Evolutionary conservation across 23 tunicate genomes (phyloP).

Genomic region (Diplosoma virens): DNA sequence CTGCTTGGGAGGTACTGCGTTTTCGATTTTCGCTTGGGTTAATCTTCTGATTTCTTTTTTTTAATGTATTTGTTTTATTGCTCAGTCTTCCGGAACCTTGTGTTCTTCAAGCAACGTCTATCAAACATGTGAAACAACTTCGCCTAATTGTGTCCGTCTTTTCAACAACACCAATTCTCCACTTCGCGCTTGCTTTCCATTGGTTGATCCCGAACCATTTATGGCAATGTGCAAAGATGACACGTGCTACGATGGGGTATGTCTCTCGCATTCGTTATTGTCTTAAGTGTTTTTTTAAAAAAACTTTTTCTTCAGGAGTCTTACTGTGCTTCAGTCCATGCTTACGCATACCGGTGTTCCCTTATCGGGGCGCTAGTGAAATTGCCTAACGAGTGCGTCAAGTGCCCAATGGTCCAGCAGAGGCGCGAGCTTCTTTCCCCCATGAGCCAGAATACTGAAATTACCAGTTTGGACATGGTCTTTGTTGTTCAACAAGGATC

Average conservation of each 20-base stretch:
- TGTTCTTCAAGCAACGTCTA: conserved; percentile 28
- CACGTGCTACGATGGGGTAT: conserved; percentile 26
- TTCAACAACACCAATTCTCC: conserved; percentile 50
- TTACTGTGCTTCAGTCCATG: conserved; percentile 51
- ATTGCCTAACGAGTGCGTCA: conserved; percentile 59
- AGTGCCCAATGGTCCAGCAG: conserved; percentile 15
- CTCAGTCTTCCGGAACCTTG: conserved; percentile 25
- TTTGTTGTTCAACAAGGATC: conserved; percentile 69
- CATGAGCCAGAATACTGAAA: background rate
- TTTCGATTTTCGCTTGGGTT: background rate
- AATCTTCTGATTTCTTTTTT: background rate
- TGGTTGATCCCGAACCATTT: conserved; percentile 78
- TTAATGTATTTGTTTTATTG: background rate
- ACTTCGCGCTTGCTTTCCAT: conserved; percentile 77
- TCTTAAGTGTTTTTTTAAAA: background rate
- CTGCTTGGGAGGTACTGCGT: conserved; percentile 78
- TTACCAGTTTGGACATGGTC: conserved; percentile 59
- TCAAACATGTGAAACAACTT: conserved; percentile 37
- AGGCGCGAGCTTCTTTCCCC: conserved; percentile 19
- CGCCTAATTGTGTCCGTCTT: conserved; percentile 25
- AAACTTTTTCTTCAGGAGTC: conserved; percentile 22
- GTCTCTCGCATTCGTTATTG: background rate
- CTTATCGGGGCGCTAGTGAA: conserved; percentile 55
- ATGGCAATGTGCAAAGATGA: conserved; percentile 70
- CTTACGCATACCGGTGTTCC: conserved; percentile 63